Evolutionary conservation across 2,113 vertebrate genomes (phyloP).

Genomic region (Pan paniscus): DNA sequence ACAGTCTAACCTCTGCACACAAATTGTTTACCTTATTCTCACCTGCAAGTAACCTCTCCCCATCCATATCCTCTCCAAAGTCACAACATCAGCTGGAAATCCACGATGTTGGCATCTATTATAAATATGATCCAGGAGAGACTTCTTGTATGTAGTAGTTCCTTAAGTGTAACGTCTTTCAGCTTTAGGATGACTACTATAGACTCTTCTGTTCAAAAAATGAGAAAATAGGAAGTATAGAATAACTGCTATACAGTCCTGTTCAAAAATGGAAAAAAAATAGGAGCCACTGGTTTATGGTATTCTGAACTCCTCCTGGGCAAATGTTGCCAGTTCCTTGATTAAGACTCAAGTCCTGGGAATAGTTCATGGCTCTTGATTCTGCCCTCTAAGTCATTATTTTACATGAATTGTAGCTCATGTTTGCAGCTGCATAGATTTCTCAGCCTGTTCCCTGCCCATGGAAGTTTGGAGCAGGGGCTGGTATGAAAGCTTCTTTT

Average conservation of each 20-base stretch:
- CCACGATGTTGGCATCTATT: neutral
- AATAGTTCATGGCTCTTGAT: neutral
- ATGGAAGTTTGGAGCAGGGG: neutral
- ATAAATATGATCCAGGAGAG: neutral
- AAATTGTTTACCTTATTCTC: neutral
- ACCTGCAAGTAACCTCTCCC: neutral
- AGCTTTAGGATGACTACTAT: neutral
- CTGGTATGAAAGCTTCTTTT: neutral
- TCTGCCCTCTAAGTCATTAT: neutral
- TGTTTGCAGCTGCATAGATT: neutral
- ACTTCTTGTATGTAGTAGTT: neutral
- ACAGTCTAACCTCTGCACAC: neutral
- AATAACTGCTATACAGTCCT: neutral
- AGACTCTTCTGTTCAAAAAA: neutral
- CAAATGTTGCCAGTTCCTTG: neutral
- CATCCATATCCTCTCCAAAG: neutral
- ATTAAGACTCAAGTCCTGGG: neutral
- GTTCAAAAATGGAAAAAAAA: neutral
- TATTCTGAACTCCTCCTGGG: neutral
- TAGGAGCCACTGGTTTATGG: neutral
- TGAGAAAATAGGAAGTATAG: neutral
- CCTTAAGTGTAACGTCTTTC: neutral
- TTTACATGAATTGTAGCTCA: neutral
- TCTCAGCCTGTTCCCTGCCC: neutral
- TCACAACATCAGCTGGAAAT: neutral